Base-by-base conservation (phyloP, 2,797 vertebrate species). In the Spheniscus humboldti region DNA sequence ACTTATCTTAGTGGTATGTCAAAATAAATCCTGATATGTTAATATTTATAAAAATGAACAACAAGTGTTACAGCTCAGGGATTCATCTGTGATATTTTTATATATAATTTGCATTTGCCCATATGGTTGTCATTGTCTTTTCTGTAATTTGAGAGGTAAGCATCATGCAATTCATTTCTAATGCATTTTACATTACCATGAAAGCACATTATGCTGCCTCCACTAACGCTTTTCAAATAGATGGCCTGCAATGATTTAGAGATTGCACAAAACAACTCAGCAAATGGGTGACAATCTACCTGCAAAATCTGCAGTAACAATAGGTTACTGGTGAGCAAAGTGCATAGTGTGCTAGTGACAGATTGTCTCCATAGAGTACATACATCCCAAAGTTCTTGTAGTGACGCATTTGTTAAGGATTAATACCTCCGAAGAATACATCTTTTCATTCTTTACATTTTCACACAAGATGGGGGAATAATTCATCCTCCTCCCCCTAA, bases 11-110 rank as follows among this genome's bases (percentile, higher is more conserved):
- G 97, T 96, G 93, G 92, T 48, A 53, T 97, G 97, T 98, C 98
- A 98, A 98, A 98, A 98, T 98, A 98, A 97, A 98, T 97, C 96
- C 95, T 97, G 96, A 97, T 98, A 97, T 90, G 97, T 97, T 98
- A 98, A 98, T 97, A 98, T 98, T 98, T 98, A 97, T 97, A 98
- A 96, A 98, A 98, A 98, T 96, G 97, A 98, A 98, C 97, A 98
- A 97, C 97, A 98, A 98, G 97, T 97, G 96, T 97, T 97, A 95
- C 67, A 96, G 96, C 97, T 98, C 95, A 94, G 95, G 88, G 92
- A 98, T 96, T 97, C 55, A 53, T 96, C 94, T 93, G 96, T 81
- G 94, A 97, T 97, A 97, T 97, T 91, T 96, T 96, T 90, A 82
- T 95, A 89, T 94, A 91, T 82, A 91, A 98, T 97, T 97, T 97